Conservation (phyloP, 2,888 invertebrate species). For the Nemoura dubitans region DNA sequence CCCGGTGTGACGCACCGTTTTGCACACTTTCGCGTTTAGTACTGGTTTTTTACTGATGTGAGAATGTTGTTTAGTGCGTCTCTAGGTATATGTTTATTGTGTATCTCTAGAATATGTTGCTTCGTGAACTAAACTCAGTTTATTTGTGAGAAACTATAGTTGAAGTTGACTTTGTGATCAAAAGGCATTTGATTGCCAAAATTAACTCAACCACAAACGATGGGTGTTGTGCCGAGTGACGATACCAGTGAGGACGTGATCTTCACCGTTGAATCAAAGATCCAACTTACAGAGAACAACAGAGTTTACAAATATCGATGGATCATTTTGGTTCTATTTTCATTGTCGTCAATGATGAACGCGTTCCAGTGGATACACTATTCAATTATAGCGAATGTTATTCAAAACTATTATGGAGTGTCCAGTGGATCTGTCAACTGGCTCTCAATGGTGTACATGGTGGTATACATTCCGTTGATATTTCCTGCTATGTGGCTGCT, state of each 20-base stretch:
- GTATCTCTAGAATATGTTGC: too few relatives aligned
- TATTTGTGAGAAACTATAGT: too few relatives aligned
- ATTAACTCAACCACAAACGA: not conserved
- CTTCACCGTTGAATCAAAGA: not conserved
- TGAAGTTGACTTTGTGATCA: too few relatives aligned
- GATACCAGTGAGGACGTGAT: not conserved
- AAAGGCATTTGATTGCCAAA: not conserved
- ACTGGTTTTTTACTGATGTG: too few relatives aligned
- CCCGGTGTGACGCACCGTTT: too few relatives aligned
- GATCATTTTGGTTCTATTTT: slow-evolving; percentile 86
- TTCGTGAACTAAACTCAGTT: too few relatives aligned
- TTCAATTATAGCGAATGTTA: slow-evolving; percentile 89
- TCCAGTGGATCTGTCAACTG: slow-evolving; percentile 82
- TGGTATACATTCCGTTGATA: slow-evolving; percentile 95
- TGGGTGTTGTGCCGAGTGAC: not conserved
- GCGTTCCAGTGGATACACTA: slow-evolving; percentile 98
- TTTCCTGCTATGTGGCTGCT: slow-evolving; percentile 97
- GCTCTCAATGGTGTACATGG: slow-evolving; percentile 99
- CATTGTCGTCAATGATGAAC: slow-evolving; percentile 88
- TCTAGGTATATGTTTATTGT: too few relatives aligned
- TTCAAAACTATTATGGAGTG: slow-evolving; percentile 81
- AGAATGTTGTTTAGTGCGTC: too few relatives aligned
- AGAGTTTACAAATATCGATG: slow-evolving; percentile 71
- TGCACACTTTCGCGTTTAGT: too few relatives aligned
- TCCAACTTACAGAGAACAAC: not conserved